Evolutionary conservation across 2,888 invertebrate species (phyloP).

Genomic region (Caenorhabditis macrosperma): DNA sequence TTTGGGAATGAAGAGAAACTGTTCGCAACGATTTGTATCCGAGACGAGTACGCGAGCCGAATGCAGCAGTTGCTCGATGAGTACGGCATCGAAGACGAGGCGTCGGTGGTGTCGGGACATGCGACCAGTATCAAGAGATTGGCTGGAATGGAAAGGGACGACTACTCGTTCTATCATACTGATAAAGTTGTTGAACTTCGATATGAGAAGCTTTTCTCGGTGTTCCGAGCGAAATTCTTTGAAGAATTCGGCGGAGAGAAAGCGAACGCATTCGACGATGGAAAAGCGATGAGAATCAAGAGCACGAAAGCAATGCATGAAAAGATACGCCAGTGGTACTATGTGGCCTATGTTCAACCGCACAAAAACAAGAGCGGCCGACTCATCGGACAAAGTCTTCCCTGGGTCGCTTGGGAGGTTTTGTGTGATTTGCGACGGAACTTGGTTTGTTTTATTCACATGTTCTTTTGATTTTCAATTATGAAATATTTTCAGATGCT

Average conservation of each 20-base stretch:
- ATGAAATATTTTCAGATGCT: slow-evolving; percentile 31
- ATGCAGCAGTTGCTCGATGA: slow-evolving; percentile 74
- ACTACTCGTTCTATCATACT: slow-evolving; percentile 78
- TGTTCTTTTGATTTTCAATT: neutral
- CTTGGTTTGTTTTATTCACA: slow-evolving; percentile 23
- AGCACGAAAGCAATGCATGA: slow-evolving; percentile 56
- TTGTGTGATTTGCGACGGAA: slow-evolving; percentile 60
- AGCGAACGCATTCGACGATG: slow-evolving; percentile 34
- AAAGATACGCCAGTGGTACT: slow-evolving; percentile 66
- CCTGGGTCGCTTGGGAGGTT: slow-evolving; percentile 76
- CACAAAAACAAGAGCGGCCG: slow-evolving; percentile 24
- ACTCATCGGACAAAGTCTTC: slow-evolving; percentile 56
- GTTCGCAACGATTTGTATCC: slow-evolving; percentile 20
- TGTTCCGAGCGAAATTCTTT: slow-evolving; percentile 71
- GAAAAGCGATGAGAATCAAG: slow-evolving; percentile 25
- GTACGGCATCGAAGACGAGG: slow-evolving; percentile 76
- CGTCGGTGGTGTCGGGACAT: slow-evolving; percentile 70
- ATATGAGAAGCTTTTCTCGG: slow-evolving; percentile 65
- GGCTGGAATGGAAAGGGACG: slow-evolving; percentile 72
- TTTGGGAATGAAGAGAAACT: slow-evolving; percentile 38
- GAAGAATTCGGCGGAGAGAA: slow-evolving; percentile 71
- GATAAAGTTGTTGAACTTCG: slow-evolving; percentile 76
- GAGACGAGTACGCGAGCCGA: slow-evolving; percentile 67
- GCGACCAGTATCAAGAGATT: slow-evolving; percentile 64
- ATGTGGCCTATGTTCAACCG: slow-evolving; percentile 62